Conservation (phyloP, 2,888 invertebrate genomes). For the Drosophila pseudotakahashii region DNA sequence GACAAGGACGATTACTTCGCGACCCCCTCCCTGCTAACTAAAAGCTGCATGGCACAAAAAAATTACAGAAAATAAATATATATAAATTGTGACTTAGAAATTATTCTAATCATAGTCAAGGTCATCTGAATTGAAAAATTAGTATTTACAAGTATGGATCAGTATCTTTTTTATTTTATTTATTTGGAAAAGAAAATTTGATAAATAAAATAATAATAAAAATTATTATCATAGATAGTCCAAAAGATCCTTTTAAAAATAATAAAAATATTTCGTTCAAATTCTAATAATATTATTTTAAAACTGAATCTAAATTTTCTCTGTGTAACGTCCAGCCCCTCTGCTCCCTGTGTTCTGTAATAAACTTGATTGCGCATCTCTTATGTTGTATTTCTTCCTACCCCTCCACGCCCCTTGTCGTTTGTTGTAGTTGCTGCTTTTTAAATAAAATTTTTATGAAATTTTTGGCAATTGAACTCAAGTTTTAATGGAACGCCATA, state of each 20-base stretch:
- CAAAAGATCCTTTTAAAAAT: too few species aligned
- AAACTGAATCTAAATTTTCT: background rate
- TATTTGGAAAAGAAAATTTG: too few species aligned
- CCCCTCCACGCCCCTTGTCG: background rate
- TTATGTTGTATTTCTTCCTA: constrained; percentile 40
- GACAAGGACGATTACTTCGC: constrained; percentile 56
- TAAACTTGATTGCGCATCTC: constrained; percentile 80
- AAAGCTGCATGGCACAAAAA: background rate
- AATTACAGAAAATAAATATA: background rate
- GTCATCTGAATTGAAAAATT: background rate
- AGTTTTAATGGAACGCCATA: constrained; percentile 79
- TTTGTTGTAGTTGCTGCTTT: constrained; percentile 54
- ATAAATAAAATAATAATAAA: too few species aligned
- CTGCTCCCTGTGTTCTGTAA: constrained; percentile 51
- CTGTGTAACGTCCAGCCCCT: background rate
- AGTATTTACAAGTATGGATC: background rate
- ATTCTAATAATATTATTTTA: too few species aligned
- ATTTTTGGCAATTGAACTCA: constrained; percentile 80
- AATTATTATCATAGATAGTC: too few species aligned
- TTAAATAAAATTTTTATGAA: constrained; percentile 78
- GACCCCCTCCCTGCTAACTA: background rate
- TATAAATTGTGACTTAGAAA: background rate
- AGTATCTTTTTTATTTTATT: too few species aligned
- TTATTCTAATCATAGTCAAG: background rate
- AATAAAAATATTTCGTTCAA: too few species aligned